Evolutionary conservation across 2,888 invertebrate species (phyloP), one percentile per base, ranked within the genome.

Genomic region (Nipponacmea schrenckii): DNA sequence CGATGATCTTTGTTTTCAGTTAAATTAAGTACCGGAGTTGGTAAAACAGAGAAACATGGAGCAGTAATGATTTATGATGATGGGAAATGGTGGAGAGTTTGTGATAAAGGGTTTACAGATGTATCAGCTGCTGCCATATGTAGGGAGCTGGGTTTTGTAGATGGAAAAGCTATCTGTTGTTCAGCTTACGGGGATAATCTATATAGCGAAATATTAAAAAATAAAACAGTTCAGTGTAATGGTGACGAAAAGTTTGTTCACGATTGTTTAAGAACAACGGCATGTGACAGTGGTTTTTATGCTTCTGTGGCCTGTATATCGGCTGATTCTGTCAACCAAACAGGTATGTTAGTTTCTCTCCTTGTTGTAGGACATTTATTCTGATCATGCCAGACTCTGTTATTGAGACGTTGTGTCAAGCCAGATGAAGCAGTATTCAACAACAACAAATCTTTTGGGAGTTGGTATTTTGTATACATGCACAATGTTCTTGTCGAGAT

Each of bases 221-320:
- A 86, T 70, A 75, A 91, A 20, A 81, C 81, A 2, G 31, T 85
- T 8, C 68, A 72, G 70, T 94, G 94, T 77, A 71, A 75, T 0
- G 84, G 83, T 7, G 66, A 77, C 7, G 85, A 85, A 56, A 56
- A 44, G 4, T 75, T 71, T 26, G 74, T 87, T 8, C 67, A 73
- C 3, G 75, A 84, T 1, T 86, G 87, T 71, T 64, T 83, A 17
- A 44, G 63, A n/a, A 69, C 78, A 2, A 75, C 71, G 15, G 24
- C 74, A 8, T 83, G 84, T 72, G 64, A 67, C 15, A 78, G 78
- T 14, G 70, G 67, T 8, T 70, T 70, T 20, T 85, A 85, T 77
- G 83, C 85, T 8, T 84, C 85, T 1, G 84, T 82, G 1, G 77
- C 81, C 44, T 85, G 85, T 74, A 78, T 50, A 39, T 39, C 39